Evolutionary conservation across 2,888 invertebrate species (phyloP).

Genomic region (Pimpla rufipes): DNA sequence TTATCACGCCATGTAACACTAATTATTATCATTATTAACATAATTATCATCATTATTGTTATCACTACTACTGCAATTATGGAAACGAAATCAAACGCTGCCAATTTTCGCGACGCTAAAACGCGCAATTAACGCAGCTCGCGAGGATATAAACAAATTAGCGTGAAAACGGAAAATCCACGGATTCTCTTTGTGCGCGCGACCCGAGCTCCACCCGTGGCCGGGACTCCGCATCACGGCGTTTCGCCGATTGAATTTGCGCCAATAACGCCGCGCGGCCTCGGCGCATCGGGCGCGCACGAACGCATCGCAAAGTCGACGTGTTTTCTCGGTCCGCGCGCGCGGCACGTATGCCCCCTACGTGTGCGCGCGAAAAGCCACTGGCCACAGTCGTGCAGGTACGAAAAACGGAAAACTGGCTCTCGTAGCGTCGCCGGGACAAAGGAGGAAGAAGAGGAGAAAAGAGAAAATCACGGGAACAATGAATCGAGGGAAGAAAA

Average conservation of each 20-base stretch:
- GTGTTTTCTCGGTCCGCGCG: constrained; percentile 19
- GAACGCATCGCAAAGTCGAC: not conserved
- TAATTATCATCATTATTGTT: too few species aligned
- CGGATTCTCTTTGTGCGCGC: too few species aligned
- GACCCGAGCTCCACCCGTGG: too few species aligned
- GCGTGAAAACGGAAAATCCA: too few species aligned
- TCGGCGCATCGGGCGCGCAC: constrained; percentile 2
- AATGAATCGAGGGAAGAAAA: not conserved
- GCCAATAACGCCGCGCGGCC: not conserved
- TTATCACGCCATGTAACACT: too few species aligned
- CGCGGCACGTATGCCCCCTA: not conserved
- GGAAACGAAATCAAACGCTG: too few species aligned
- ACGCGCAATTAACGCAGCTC: too few species aligned
- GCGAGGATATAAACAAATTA: too few species aligned
- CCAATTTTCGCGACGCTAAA: too few species aligned
- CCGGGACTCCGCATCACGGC: not conserved
- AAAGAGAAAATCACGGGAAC: constrained; percentile 1
- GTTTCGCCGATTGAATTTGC: constrained; percentile 26
- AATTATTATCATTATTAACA: too few species aligned
- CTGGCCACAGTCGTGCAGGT: constrained; percentile 2
- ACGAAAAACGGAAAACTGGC: constrained; percentile 16
- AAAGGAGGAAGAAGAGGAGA: constrained; percentile 6
- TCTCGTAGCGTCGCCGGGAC: not conserved
- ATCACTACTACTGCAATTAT: too few species aligned
- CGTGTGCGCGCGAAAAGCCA: not conserved